A percentile compares a stretch with the other conserved stretches of the same genome.
These are phyloP conservation scores for Pyrocoelia pectoralis DNA, from an alignment of 2,888 invertebrate genomes.

Conservation along the genomic window DNA sequence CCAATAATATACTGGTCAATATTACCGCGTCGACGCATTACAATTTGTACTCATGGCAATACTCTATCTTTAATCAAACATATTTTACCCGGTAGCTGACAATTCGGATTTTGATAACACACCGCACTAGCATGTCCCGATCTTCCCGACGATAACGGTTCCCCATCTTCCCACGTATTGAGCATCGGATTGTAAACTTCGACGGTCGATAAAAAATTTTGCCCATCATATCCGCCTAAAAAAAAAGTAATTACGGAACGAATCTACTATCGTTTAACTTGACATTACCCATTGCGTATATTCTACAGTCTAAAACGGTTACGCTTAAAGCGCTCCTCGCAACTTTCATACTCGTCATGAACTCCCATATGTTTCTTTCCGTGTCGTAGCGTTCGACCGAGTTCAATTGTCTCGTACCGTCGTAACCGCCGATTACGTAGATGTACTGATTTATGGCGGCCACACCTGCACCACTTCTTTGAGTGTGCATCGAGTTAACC, in stretches of 20 bases:
- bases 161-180: conserved; percentile 73
- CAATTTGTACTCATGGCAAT: too few species aligned
- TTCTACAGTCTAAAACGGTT: conserved; percentile 82
- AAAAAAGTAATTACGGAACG: conserved; percentile 26
- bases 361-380: conserved; percentile 80
- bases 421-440: conserved; percentile 96
- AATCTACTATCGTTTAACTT: neutral
- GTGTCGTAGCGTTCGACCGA: conserved; percentile 90
- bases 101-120: conserved; percentile 75
- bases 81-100: conserved; percentile 17
- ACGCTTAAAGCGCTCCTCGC: conserved; percentile 89
- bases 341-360: conserved; percentile 76
- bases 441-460: conserved; percentile 85
- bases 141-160: conserved; percentile 82
- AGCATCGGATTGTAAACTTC: conserved; percentile 86
- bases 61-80: neutral
- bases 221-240: conserved; percentile 90
- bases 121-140: conserved; percentile 92
- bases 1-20: too few species aligned
- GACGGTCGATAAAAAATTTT: conserved; percentile 82
- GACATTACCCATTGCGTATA: conserved; percentile 83
- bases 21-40: too few species aligned
- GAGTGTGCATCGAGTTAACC: conserved; percentile 78
- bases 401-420: conserved; percentile 81
- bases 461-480: conserved; percentile 84